phyloP scores from a whole-genome alignment of 2,888 invertebrate species.

The Eupithecia abbreviata region DNA sequence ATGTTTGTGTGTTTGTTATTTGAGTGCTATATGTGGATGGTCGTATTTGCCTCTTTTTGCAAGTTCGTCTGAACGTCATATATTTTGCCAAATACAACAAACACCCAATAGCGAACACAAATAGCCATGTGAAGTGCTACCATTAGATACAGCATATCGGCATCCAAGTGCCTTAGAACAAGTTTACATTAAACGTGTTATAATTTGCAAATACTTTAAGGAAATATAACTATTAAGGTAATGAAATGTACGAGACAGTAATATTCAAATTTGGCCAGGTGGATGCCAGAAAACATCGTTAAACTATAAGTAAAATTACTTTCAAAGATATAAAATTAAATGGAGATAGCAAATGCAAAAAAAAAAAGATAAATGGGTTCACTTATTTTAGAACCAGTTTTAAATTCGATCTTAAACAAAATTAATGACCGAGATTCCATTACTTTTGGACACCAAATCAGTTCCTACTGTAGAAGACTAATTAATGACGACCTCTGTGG shows the following conservation, averaged over 20 bases:
- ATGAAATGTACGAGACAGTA: not conserved
- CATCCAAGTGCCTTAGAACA: too few species aligned
- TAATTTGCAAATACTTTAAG: not conserved
- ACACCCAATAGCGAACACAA: too few species aligned
- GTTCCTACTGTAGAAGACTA: not conserved
- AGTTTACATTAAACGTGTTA: not conserved
- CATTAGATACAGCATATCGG: too few species aligned
- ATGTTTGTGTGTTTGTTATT: too few species aligned
- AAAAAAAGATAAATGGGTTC: conserved; percentile 12
- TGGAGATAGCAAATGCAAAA: not conserved
- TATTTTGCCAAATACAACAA: too few species aligned
- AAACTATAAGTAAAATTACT: not conserved
- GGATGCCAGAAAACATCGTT: not conserved
- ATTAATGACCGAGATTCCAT: not conserved
- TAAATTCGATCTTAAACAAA: not conserved
- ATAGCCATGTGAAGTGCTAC: too few species aligned
- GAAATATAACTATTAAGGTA: not conserved
- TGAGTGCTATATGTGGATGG: too few species aligned
- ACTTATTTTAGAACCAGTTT: conserved; percentile 14
- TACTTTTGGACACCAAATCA: not conserved
- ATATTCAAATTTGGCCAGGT: not conserved
- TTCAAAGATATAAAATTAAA: not conserved
- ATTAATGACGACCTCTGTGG: not conserved
- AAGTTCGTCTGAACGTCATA: too few species aligned
- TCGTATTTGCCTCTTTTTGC: too few species aligned